Percentiles rank a stretch among this genome's conserved stretches.
Conservation (phyloP, 2,888 invertebrate genomes). For the Drosophila formosana region DNA sequence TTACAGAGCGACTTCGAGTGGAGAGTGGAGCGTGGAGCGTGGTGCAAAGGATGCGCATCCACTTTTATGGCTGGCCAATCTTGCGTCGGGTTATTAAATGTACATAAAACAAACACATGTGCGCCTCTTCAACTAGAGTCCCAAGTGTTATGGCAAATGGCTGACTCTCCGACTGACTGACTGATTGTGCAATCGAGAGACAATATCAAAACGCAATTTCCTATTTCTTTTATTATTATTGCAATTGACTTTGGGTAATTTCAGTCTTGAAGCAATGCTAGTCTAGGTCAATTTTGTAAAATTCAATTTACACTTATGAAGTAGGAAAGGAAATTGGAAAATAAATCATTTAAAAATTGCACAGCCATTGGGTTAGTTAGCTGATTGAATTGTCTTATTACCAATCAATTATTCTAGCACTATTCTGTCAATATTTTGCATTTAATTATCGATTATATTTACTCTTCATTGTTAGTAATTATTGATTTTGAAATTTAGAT, state of each 20-base stretch:
- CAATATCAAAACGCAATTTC: slow-evolving; percentile 9
- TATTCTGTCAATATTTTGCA: too few species aligned
- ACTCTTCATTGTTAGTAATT: too few species aligned
- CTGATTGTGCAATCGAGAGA: background rate
- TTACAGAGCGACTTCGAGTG: slow-evolving; percentile 12
- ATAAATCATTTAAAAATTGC: too few species aligned
- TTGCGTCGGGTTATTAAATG: slow-evolving; percentile 41
- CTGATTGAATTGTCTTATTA: too few species aligned
- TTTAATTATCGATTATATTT: too few species aligned
- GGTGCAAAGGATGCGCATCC: slow-evolving; percentile 27
- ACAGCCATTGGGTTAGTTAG: too few species aligned
- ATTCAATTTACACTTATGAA: background rate
- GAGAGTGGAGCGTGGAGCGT: background rate
- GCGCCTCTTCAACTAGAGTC: slow-evolving; percentile 6
- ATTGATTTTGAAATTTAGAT: too few species aligned
- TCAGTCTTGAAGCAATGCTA: background rate
- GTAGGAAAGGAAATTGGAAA: too few species aligned
- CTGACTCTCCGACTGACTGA: background rate
- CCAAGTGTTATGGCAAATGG: background rate
- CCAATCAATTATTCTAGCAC: too few species aligned
- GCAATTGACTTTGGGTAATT: too few species aligned
- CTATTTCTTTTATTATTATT: background rate
- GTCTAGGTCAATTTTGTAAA: background rate
- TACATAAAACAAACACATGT: slow-evolving; percentile 40
- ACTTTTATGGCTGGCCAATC: slow-evolving; percentile 49